Percentiles rank a stretch among this genome's conserved stretches.
Conservation (phyloP, 2,113 vertebrate species). For the Bujurquina vittata region DNA sequence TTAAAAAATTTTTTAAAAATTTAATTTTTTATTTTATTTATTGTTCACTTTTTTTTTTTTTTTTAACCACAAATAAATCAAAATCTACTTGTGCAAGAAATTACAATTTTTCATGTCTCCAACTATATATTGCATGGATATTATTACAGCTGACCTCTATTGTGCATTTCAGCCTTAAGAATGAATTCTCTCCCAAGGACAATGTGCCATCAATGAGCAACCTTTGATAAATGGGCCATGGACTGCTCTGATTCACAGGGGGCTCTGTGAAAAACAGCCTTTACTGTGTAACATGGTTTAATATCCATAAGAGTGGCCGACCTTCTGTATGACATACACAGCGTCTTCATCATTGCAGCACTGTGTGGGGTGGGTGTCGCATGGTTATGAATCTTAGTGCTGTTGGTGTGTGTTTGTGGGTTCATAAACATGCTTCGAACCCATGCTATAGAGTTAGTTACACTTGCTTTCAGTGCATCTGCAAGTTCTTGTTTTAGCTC, state of each 20-base stretch:
- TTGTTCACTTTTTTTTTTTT: not conserved
- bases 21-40: not conserved
- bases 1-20: too few relatives aligned
- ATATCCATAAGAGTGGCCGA: conserved; percentile 41
- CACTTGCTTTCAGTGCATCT: not conserved
- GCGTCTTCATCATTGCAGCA: conserved; percentile 51
- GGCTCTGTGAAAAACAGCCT: conserved; percentile 53
- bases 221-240: conserved; percentile 63
- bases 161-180: conserved; percentile 25
- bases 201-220: conserved; percentile 15
- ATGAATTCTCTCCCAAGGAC: conserved; percentile 53
- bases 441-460: not conserved
- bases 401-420: not conserved
- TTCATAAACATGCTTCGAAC: not conserved
- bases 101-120: not conserved
- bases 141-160: conserved; percentile 22
- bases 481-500: not conserved
- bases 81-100: not conserved
- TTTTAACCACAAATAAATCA: not conserved
- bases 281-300: conserved; percentile 55
- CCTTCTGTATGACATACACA: conserved; percentile 52
- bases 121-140: not conserved
- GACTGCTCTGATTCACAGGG: conserved; percentile 55
- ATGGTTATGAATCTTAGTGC: not conserved
- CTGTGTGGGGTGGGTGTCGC: not conserved